Conservation (phyloP, 1,140 invertebrate species). For the Conus ventricosus region DNA sequence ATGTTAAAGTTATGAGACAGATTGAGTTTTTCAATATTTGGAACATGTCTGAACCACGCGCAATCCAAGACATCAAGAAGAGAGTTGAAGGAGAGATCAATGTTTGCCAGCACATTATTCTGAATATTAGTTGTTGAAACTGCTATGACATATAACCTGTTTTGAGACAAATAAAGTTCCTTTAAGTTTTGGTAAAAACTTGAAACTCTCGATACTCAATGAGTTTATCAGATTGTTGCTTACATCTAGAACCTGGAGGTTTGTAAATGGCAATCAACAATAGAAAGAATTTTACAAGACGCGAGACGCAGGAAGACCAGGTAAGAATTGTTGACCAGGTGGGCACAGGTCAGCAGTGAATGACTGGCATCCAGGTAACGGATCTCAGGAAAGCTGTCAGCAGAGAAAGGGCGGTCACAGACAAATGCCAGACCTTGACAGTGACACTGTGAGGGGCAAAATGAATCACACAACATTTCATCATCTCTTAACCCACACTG, state of each 20-base stretch:
- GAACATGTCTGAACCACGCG: constrained; percentile 4
- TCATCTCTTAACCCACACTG: constrained; percentile 41
- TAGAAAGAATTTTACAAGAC: constrained; percentile 15
- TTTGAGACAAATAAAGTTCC: constrained; percentile 16
- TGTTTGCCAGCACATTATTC: background rate
- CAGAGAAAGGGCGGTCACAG: background rate
- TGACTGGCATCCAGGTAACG: constrained; percentile 19
- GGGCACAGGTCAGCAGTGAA: background rate
- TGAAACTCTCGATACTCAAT: background rate
- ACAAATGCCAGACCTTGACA: constrained; percentile 24
- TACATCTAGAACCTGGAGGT: background rate
- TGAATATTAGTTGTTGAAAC: background rate
- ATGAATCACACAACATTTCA: constrained; percentile 33
- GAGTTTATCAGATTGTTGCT: constrained; percentile 21
- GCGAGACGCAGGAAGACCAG: background rate
- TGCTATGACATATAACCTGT: background rate
- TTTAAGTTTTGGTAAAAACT: constrained; percentile 16
- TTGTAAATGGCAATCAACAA: background rate
- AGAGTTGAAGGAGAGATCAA: background rate
- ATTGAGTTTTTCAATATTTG: constrained; percentile 9
- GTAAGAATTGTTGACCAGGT: background rate
- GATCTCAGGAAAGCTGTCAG: background rate
- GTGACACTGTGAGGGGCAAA: constrained; percentile 45
- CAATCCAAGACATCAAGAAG: background rate
- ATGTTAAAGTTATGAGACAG: background rate